These are phyloP conservation scores for Microcebus jonahi DNA, from an alignment of 2,113 vertebrate genomes.

Conservation along the genomic window DNA sequence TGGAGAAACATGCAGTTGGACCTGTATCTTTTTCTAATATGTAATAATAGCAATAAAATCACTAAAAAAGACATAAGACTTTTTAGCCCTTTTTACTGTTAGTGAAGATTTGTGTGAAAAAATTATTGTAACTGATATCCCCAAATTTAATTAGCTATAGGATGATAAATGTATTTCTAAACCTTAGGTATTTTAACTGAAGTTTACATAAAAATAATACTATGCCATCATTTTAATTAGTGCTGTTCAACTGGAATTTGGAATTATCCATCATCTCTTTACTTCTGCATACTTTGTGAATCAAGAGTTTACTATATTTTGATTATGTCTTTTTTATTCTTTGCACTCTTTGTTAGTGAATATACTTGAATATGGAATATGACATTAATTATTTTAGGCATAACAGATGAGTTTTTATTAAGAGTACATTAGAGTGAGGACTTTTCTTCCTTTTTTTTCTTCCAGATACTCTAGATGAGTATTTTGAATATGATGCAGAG, in stretches of 20 bases:
- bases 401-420: background rate
- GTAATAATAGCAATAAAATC: conserved; percentile 19
- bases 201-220: background rate
- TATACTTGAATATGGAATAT: background rate
- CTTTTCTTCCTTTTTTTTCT: conserved; percentile 13
- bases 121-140: background rate
- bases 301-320: background rate
- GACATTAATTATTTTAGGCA: background rate
- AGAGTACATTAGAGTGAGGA: background rate
- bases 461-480: conserved; percentile 95
- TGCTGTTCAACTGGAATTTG: conserved; percentile 6
- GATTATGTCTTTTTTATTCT: conserved; percentile 1
- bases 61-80: background rate
- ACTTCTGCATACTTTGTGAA: background rate
- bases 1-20: background rate
- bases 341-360: background rate
- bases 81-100: background rate
- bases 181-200: background rate
- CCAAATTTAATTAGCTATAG: background rate
- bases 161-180: background rate
- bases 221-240: conserved; percentile 22
- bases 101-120: background rate
- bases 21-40: background rate
- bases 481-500: conserved; percentile 98
- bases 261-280: background rate